Conservation (phyloP, 2,888 invertebrate species). For the Nemurella pictetii region DNA sequence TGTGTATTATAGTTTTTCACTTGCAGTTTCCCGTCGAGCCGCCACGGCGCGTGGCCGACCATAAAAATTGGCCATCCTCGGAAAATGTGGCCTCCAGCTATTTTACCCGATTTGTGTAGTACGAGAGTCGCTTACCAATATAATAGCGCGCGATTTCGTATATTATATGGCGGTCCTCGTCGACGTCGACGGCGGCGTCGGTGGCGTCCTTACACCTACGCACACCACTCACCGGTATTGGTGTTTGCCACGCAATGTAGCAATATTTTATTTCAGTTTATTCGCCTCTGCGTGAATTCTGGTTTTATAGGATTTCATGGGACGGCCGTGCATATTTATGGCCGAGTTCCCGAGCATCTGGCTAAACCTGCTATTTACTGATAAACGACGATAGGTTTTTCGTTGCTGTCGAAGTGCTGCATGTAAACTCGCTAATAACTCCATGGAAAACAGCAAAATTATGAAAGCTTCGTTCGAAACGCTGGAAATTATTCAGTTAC, state of each 20-base stretch:
- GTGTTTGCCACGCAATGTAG: conserved; percentile 21
- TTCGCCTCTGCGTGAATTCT: background rate
- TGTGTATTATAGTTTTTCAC: background rate
- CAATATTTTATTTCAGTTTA: conserved; percentile 7
- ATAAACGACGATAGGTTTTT: background rate
- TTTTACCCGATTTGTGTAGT: conserved; percentile 1
- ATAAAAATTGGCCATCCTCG: conserved; percentile 10
- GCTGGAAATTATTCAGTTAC: background rate
- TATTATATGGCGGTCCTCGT: no score
- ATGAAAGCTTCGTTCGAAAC: background rate
- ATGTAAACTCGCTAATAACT: background rate
- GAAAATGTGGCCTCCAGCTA: conserved; percentile 1
- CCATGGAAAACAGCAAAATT: background rate
- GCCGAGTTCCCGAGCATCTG: background rate
- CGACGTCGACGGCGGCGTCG: background rate
- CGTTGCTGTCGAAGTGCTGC: background rate
- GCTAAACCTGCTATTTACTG: background rate
- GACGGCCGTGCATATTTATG: background rate
- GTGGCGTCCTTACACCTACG: background rate
- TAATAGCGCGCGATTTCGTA: conserved; percentile 11
- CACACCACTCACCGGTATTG: background rate
- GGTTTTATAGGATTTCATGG: background rate
- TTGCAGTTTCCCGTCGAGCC: background rate
- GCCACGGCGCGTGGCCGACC: background rate
- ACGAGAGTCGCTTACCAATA: conserved; percentile 20